Evolutionary conservation across 2,113 vertebrate genomes (phyloP).

Genomic region (Oncorhynchus gorbuscha): DNA sequence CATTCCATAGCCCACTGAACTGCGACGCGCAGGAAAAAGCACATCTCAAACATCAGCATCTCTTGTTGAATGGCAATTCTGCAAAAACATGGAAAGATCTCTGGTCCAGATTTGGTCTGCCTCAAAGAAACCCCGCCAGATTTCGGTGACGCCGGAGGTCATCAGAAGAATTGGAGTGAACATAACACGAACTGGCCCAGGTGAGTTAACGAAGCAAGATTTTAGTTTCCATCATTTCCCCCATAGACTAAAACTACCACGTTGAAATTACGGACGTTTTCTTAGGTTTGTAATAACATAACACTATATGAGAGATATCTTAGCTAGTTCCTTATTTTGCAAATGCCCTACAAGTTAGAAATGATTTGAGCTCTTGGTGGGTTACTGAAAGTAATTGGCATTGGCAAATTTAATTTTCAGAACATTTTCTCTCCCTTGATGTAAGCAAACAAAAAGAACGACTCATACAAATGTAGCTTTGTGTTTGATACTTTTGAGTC

Average conservation of each 20-base stretch:
- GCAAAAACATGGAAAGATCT: slow-evolving; percentile 81
- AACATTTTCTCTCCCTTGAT: not conserved
- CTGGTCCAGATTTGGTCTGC: slow-evolving; percentile 69
- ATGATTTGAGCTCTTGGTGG: no score
- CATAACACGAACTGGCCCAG: slow-evolving; percentile 70
- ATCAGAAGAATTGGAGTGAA: slow-evolving; percentile 75
- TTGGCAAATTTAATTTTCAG: not conserved
- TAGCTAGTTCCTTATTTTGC: no score
- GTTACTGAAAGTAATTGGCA: not conserved
- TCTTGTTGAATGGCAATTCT: slow-evolving; percentile 80
- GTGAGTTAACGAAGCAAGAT: slow-evolving; percentile 45
- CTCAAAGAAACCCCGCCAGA: slow-evolving; percentile 69
- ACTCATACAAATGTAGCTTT: not conserved
- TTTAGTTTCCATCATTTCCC: not conserved
- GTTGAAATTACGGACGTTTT: not conserved
- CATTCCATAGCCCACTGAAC: not conserved
- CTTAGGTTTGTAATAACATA: not conserved
- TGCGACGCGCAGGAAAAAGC: slow-evolving; percentile 31
- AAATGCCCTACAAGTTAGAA: no score
- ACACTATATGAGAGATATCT: no score
- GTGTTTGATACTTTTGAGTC: not conserved
- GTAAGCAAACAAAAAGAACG: not conserved
- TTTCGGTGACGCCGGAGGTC: slow-evolving; percentile 56
- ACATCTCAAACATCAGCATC: slow-evolving; percentile 1
- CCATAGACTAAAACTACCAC: not conserved